Evolutionary conservation across 2,113 vertebrate species (phyloP), one percentile per base, ranked within the genome.

Genomic region (Phalacrocorax carbo): DNA sequence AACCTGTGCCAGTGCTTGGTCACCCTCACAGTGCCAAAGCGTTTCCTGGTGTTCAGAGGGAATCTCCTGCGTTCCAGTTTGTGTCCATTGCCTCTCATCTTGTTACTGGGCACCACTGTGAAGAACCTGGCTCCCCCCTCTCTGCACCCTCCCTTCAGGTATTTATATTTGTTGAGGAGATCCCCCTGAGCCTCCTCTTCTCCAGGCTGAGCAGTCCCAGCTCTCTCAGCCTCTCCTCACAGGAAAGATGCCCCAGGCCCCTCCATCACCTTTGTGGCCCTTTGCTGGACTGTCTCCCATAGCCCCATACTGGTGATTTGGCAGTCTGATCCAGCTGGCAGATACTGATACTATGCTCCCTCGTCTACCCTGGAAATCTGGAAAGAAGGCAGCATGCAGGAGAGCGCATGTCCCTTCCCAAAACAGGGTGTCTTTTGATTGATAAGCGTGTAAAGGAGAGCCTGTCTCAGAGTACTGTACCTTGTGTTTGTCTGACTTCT

Each of bases 1-100:
- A 91, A 8, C 22, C 27, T 62, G 40, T 36, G n/a, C 46, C 38
- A 29, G 54, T 15, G 20, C 29, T 77, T 0, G 0, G 29, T 40
- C 40, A 90, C 8, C 4, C 32, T 29, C 54, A 55, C n/a, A 20
- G 66, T 25, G 30, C 38, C 22, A 25, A 38, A 49, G 16, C 8
- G 19, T 51, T 38, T 65, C 29, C 38, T 40, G 38, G 21, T 16
- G 23, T 65, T 51, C 65, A 78, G 44, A 60, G 11, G 19, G 65
- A 83, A 30, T 32, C 8, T 75, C 66, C 13, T 1, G 1, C 22
- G 17, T 60, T 68, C 23, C 46, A 29, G 48, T 1, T 32, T 62
- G n/a, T 34, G 48, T 19, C 27, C 16, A 19, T 1, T 7, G 22
- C 27, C 51, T 27, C 72, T 8, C 7, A 34, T 60, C 51, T 57